Base-by-base conservation (phyloP, 2,113 vertebrate species). In the Neolamprologus toae region DNA sequence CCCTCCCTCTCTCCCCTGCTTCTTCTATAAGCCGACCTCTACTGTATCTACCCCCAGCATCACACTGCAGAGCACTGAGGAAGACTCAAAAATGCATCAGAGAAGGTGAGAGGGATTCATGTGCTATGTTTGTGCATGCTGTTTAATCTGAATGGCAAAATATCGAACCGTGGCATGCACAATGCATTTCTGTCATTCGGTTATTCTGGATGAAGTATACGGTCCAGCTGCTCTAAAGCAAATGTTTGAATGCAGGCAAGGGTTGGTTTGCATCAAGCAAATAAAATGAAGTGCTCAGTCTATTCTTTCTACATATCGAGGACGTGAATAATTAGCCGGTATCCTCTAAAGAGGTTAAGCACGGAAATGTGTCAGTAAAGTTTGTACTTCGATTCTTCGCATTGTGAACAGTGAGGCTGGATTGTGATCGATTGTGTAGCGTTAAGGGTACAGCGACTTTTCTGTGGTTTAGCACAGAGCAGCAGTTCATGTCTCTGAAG, bases 31-130 rank as follows among this genome's bases (percentile, higher is more conserved):
- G 85, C 93, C 95, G 91, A 95, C 95, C 94, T 96, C 94, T 94
- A 95, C 93, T 95, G 93, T 95, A 93, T 95, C 94, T 93, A 93
- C 91, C 91, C 90, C 90, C 90, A 91, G 92, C 94, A 95, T 94
- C 92, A 88, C 94, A 94, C 94, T 93, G 92, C 94, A 94, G 92
- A 95, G 90, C 92, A 86, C 89, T 83, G 91, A 94, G 91, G 88
- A 85, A 86, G 86, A 90, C 92, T 94, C 92, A 91, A 95, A 68
- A 93, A 92, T 93, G 94, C 94, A 95, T 90, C 94, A 91, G 87
- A 92, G 88, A 89, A 95, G 95, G 95, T 95, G 88, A 95, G 95
- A 87, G 81, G 54, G 89, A 92, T 94, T 94, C 80, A 66, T 83
- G 26, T 68, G 12, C 83, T 86, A 3, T 66, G 73, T 78, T 31